Evolutionary conservation across 2,888 invertebrate genomes (phyloP).

Genomic region (Ornithoptera alexandrae): DNA sequence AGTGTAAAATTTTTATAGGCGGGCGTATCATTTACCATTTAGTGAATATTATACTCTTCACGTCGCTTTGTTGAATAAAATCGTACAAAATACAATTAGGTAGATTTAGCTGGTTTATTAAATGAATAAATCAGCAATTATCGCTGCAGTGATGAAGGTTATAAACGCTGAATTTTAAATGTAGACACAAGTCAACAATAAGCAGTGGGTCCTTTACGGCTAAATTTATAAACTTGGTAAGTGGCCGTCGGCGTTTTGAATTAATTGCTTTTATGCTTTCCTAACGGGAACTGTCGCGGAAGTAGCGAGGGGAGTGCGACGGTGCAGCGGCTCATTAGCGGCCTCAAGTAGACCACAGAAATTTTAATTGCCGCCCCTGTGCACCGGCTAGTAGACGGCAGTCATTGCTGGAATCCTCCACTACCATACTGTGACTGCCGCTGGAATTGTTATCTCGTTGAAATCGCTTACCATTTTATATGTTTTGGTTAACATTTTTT

Average conservation of each 20-base stretch:
- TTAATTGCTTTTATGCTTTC: constrained; percentile 61
- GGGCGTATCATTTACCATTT: too few species aligned
- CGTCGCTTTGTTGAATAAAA: background rate
- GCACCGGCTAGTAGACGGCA: constrained; percentile 18
- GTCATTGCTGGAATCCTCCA: background rate
- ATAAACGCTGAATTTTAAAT: constrained; percentile 2
- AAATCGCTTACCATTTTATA: constrained; percentile 4
- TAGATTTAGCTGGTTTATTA: background rate
- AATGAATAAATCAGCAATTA: background rate
- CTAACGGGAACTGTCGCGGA: constrained; percentile 48
- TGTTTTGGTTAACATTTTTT: background rate
- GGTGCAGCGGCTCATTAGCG: constrained; percentile 57
- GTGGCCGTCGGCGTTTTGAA: constrained; percentile 51
- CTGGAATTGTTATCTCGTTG: background rate
- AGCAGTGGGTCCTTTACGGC: constrained; percentile 28
- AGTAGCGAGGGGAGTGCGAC: constrained; percentile 43
- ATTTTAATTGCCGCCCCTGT: constrained; percentile 61
- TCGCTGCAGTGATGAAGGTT: background rate
- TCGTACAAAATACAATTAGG: background rate
- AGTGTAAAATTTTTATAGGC: too few species aligned
- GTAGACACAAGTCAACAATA: constrained; percentile 45
- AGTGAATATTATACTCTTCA: too few species aligned
- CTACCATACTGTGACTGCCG: background rate
- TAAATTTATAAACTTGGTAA: constrained; percentile 38
- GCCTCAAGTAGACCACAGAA: constrained; percentile 57